These are phyloP conservation scores for Cairina moschata DNA, from an alignment of 2,113 vertebrate genomes.

Conservation along the genomic window DNA sequence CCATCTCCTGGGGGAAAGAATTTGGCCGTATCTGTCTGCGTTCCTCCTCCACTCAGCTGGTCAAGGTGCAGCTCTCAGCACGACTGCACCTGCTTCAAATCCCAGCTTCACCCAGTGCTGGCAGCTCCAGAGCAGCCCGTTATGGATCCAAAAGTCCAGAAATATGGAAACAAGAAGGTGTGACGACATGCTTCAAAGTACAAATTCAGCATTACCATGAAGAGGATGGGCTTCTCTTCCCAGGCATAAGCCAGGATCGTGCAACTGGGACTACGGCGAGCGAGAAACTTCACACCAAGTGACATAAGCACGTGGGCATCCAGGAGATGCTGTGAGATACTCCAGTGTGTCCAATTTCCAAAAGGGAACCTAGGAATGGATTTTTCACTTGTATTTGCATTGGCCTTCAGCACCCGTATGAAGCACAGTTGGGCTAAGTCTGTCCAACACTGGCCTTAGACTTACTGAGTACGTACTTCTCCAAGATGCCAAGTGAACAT, in stretches of 20 bases:
- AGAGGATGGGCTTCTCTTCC: not conserved
- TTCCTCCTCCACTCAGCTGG: not conserved
- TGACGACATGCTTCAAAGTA: not conserved
- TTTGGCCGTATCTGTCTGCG: accelerated
- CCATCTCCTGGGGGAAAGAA: not conserved
- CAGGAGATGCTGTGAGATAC: not conserved
- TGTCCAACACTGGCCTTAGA: not conserved
- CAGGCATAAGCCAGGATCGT: not conserved
- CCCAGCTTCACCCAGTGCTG: not conserved
- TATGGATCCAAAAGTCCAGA: not conserved
- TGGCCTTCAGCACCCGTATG: not conserved
- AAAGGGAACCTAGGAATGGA: not conserved
- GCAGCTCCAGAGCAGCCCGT: not conserved
- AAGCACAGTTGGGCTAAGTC: not conserved
- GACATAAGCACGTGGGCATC: not conserved
- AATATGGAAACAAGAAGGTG: accelerated
- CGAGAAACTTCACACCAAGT: not conserved
- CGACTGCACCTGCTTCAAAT: not conserved
- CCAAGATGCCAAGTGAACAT: not conserved
- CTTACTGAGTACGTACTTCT: not conserved
- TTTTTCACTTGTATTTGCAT: not conserved
- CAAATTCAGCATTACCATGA: not conserved
- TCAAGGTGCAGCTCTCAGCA: not conserved
- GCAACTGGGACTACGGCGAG: not conserved
- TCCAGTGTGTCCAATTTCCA: not conserved